A percentile compares a stretch with the other conserved stretches of the same genome.
Conservation (phyloP, 2,888 invertebrate genomes). For the Lasiommata megera region DNA sequence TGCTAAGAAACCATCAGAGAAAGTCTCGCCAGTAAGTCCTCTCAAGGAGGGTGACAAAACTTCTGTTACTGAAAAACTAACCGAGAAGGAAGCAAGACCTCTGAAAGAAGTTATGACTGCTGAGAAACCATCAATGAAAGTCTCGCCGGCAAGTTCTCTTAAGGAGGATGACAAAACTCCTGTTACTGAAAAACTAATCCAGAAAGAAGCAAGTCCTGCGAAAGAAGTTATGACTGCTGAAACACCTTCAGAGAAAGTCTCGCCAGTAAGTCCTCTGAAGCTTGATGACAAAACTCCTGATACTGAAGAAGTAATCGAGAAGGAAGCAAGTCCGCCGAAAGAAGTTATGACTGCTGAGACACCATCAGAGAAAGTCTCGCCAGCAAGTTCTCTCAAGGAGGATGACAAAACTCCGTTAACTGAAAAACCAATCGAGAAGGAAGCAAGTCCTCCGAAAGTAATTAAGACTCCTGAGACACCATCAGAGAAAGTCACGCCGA, state of each 20-base stretch:
- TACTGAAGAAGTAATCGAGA: slow-evolving; percentile 6
- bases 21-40: too few species aligned
- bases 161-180: neutral
- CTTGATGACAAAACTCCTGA: neutral
- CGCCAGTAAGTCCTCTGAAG: neutral
- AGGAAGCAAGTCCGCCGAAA: neutral
- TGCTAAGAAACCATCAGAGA: too few species aligned
- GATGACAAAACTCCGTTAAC: neutral
- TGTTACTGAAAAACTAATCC: slow-evolving; percentile 7
- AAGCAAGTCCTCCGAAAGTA: slow-evolving; percentile 4
- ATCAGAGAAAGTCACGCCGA: neutral
- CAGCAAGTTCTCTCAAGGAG: neutral
- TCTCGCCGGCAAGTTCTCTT: too few species aligned
- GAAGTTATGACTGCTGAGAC: neutral
- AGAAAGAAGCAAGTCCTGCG: slow-evolving; percentile 26
- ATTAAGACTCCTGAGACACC: neutral
- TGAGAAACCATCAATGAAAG: too few species aligned
- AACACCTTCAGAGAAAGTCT: slow-evolving; percentile 12
- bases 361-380: neutral
- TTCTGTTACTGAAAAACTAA: too few species aligned
- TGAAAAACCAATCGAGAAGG: slow-evolving; percentile 3
- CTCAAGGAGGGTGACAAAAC: too few species aligned
- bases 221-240: neutral
- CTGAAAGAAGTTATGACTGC: too few species aligned
- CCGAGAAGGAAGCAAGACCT: too few species aligned